Conservation (phyloP, 2,888 invertebrate genomes). For the Caenorhabditis doughertyi region DNA sequence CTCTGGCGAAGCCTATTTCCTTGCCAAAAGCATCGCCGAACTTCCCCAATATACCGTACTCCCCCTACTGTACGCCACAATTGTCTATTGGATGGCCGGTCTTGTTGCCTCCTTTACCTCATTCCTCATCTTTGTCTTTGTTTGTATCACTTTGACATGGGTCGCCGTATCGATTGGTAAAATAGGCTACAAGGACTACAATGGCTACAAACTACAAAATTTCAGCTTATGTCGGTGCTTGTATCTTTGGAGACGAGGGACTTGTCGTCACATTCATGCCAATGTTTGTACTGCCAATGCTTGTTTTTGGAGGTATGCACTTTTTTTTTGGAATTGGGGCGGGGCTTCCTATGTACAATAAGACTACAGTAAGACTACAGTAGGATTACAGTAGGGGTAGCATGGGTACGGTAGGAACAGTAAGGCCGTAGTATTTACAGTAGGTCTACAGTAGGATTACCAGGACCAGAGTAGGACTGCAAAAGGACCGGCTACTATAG, state of each 20-base stretch:
- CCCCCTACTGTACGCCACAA: conserved; percentile 90
- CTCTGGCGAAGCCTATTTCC: conserved; percentile 92
- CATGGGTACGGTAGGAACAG: too few species aligned
- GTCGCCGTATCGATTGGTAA: conserved; percentile 76
- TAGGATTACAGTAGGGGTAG: too few species aligned
- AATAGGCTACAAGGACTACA: background rate
- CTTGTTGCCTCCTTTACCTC: conserved; percentile 29
- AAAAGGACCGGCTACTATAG: too few species aligned
- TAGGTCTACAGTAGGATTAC: too few species aligned
- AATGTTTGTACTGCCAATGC: conserved; percentile 76
- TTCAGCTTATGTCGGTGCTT: conserved; percentile 77
- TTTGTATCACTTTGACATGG: conserved; percentile 71
- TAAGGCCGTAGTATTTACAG: too few species aligned
- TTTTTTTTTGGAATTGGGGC: too few species aligned
- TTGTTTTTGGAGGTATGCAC: conserved; percentile 72
- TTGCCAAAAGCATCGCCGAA: conserved; percentile 89
- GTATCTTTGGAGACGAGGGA: conserved; percentile 76
- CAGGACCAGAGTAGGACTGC: too few species aligned
- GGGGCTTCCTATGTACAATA: too few species aligned
- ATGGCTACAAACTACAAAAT: background rate
- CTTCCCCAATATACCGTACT: conserved; percentile 92
- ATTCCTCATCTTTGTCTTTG: conserved; percentile 71
- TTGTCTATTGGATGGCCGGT: conserved; percentile 91
- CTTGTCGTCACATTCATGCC: conserved; percentile 76
- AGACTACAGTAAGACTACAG: too few species aligned